Percentiles rank a stretch among this genome's conserved stretches.
phyloP scores from a whole-genome alignment of 2,113 vertebrate species.

The Cryptomyrus ogoouensis region DNA sequence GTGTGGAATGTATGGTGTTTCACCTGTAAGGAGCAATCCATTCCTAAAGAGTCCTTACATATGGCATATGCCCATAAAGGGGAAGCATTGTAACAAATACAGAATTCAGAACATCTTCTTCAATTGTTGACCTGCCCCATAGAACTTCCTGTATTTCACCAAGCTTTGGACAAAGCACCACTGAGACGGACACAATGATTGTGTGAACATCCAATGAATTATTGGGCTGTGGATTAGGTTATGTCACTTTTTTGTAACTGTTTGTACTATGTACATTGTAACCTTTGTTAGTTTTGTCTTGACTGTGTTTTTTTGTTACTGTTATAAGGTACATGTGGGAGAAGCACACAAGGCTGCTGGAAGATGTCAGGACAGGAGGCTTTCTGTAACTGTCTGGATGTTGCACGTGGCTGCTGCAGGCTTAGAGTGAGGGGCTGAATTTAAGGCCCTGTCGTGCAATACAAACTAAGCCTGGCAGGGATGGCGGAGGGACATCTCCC shows the following conservation, averaged over 20 bases:
- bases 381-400: not conserved
- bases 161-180: not conserved
- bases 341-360: conserved; percentile 20
- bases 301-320: conserved; percentile 24
- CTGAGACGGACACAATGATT: conserved; percentile 1
- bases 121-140: not conserved
- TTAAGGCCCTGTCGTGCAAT: conserved; percentile 11
- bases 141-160: not conserved
- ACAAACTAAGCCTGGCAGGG: conserved; percentile 16
- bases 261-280: conserved; percentile 33
- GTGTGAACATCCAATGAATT: not conserved
- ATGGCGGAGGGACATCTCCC: conserved; percentile 37
- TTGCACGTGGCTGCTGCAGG: not conserved
- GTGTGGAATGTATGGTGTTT: not conserved
- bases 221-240: conserved; percentile 9
- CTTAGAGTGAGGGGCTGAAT: conserved; percentile 1
- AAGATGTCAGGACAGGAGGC: not conserved
- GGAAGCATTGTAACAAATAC: not conserved
- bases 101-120: not conserved
- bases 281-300: not conserved
- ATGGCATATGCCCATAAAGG: not conserved
- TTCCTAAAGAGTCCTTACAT: not conserved
- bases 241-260: not conserved
- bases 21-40: not conserved
- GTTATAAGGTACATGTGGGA: conserved; percentile 37